phyloP scores from a whole-genome alignment of 2,113 vertebrate genomes.

The Lutjanus erythropterus region DNA sequence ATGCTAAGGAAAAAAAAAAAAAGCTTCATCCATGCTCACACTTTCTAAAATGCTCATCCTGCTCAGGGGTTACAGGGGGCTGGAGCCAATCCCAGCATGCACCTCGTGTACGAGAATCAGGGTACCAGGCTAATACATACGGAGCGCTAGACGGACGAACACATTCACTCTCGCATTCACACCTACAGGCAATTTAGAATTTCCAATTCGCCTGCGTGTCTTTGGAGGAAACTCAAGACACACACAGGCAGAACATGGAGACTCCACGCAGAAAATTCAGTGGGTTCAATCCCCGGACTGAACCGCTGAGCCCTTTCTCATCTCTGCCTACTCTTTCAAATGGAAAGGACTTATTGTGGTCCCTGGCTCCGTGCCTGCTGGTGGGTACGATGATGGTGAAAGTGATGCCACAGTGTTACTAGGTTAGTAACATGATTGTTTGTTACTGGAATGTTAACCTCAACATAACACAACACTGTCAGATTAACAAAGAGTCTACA shows the following conservation, averaged over 20 bases:
- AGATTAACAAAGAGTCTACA: no score
- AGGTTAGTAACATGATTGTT: background rate
- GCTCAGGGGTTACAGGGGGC: background rate
- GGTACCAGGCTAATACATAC: background rate
- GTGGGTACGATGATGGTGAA: background rate
- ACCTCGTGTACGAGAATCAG: background rate
- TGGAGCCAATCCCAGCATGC: constrained; percentile 13
- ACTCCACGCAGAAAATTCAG: background rate
- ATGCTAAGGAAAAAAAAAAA: background rate
- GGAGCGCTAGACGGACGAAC: background rate
- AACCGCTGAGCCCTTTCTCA: background rate
- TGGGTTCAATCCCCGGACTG: background rate
- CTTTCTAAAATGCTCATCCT: background rate
- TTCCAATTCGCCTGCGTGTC: background rate
- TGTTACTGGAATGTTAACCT: no score
- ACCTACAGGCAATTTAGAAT: constrained; percentile 12
- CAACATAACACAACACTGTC: background rate
- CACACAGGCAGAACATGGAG: background rate
- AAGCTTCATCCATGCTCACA: background rate
- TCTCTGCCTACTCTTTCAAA: background rate
- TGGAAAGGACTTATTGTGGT: background rate
- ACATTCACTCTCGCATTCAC: constrained; percentile 1
- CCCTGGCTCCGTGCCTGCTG: background rate
- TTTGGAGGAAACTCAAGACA: constrained; percentile 7
- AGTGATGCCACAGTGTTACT: background rate